Base-by-base conservation (phyloP, 1,140 invertebrate species). In the Stenopsyche tienmushanensis region DNA sequence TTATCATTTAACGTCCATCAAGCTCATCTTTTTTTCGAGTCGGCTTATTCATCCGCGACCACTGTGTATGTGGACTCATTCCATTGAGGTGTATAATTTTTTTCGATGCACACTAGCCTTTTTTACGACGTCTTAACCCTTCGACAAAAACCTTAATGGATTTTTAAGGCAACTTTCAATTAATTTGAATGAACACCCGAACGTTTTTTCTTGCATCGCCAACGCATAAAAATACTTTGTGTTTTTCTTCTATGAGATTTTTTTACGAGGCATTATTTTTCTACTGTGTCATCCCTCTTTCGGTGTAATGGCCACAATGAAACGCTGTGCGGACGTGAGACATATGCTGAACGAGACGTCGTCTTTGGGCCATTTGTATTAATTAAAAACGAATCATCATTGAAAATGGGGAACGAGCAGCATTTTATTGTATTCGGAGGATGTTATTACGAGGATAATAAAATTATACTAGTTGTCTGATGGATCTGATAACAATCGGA, bases 301-400 rank as follows among this genome's bases (percentile, higher is more conserved):
- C n/a, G 21, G 23, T 44, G 41, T 53, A 24, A 23, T 41, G 34
- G 26, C 29, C 39, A 45, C 20, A 57, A 21, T 58, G 54, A 59
- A 52, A 50, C 34, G 65, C 13, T 24, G n/a, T n/a, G 23, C 44
- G 45, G 47, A 65, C 67, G 67, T 70, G 67, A 70, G 67, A 70
- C 67, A 70, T 64, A 66, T 70, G 67, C 67, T 39, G 57, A 44
- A 63, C 60, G 67, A 20, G 39, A 20, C 24, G 10, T 52, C 44
- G 8, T 21, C 54, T 53, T 42, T 42, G 25, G 18, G 55, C 55
- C 67, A 57, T 69, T 69, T 65, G 64, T 69, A 69, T 69, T 69
- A 65, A 69, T 69, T 69, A 69, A 69, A 69, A 69, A 57, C 64
- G 64, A 65, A 69, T 69, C 67, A 69, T 58, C 66, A 24, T 68